Conservation (phyloP, 2,888 invertebrate genomes). For the Eupithecia inturbata region DNA sequence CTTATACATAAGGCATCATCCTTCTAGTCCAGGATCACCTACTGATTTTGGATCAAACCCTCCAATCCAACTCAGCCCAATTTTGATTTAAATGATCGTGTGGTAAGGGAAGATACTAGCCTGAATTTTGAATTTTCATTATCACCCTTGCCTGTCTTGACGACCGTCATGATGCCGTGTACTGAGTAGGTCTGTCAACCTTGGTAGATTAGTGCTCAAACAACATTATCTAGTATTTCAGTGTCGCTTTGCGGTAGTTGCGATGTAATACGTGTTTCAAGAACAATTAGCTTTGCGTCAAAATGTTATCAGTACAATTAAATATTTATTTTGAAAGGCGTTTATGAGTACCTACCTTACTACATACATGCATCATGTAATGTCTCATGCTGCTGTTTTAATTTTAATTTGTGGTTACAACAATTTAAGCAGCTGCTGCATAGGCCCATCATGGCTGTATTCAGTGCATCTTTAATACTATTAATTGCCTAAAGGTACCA, state of each 20-base stretch:
- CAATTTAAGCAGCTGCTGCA: neutral
- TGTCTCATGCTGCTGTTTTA: neutral
- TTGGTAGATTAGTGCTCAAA: constrained; percentile 61
- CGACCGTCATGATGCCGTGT: neutral
- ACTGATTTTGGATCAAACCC: neutral
- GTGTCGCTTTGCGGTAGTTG: constrained; percentile 31
- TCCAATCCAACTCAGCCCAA: neutral
- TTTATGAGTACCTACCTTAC: neutral
- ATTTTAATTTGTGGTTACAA: neutral
- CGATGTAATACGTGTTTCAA: constrained; percentile 35
- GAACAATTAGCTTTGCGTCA: constrained; percentile 42
- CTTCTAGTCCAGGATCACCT: too few relatives aligned
- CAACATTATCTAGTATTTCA: constrained; percentile 53
- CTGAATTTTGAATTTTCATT: constrained; percentile 7
- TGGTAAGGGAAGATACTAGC: neutral
- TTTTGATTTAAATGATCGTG: neutral
- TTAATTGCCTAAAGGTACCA: neutral
- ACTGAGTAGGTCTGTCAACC: constrained; percentile 35
- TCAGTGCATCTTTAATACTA: neutral
- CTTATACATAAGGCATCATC: too few relatives aligned
- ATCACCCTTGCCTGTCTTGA: neutral
- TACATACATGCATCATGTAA: neutral
- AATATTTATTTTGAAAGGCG: constrained; percentile 32
- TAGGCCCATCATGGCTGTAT: neutral
- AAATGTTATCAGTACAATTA: constrained; percentile 34